phyloP scores from a whole-genome alignment of 2,113 vertebrate species.

The Petaurus breviceps region DNA sequence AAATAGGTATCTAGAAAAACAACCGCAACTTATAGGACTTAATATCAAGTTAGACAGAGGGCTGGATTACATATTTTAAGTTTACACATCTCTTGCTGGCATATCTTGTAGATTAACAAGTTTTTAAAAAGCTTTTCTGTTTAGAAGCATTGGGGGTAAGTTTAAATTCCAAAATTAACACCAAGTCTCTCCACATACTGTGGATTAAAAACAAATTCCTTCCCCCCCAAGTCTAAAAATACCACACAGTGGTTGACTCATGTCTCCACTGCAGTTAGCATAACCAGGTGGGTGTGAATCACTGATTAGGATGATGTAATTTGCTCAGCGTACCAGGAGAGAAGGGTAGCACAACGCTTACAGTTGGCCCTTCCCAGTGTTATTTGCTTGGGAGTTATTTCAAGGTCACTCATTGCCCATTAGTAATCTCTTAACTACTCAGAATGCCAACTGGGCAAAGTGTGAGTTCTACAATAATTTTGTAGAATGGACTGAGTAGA shows the following conservation, averaged over 20 bases:
- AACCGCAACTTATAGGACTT: background rate
- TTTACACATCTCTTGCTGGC: constrained; percentile 25
- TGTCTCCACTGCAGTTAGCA: constrained; percentile 49
- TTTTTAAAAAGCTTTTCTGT: constrained; percentile 66
- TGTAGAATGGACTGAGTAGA: background rate
- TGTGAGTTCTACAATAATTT: background rate
- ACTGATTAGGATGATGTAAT: constrained; percentile 43
- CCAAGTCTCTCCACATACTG: accelerated
- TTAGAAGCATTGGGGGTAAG: constrained; percentile 32
- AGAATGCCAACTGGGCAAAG: background rate
- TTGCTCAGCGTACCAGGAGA: constrained; percentile 3
- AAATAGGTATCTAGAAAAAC: accelerated
- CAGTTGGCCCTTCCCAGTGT: background rate
- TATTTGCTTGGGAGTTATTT: background rate
- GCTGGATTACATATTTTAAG: constrained; percentile 39
- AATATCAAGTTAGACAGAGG: background rate
- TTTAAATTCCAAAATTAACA: constrained; percentile 78
- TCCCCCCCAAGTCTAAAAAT: constrained; percentile 59
- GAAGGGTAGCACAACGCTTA: background rate
- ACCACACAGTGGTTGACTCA: constrained; percentile 60
- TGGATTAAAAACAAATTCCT: constrained; percentile 54
- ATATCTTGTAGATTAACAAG: constrained; percentile 54
- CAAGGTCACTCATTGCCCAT: background rate
- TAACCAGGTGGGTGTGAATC: constrained; percentile 47
- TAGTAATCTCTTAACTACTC: background rate